phyloP scores from a whole-genome alignment of 2,113 vertebrate genomes.

The Ploceus nigricollis region DNA sequence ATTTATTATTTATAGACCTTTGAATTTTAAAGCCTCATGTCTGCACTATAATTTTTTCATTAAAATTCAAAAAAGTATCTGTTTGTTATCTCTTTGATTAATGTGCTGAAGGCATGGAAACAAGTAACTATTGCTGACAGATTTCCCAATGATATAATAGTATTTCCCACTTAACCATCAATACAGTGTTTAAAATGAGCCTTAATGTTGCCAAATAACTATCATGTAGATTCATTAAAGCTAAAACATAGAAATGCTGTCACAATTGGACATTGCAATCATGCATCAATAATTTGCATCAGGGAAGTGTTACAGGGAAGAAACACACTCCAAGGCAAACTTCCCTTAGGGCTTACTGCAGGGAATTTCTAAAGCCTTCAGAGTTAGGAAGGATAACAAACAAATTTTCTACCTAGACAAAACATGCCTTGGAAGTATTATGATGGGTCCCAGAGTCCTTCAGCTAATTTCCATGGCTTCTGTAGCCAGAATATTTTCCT shows the following conservation, averaged over 20 bases:
- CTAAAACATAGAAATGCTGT: not conserved
- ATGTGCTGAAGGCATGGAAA: slow-evolving; percentile 15
- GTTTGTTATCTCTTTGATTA: slow-evolving; percentile 51
- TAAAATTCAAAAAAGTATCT: slow-evolving; percentile 45
- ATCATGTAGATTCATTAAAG: slow-evolving; percentile 24
- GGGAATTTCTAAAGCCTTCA: not conserved
- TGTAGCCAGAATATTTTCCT: not conserved
- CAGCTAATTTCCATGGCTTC: not conserved
- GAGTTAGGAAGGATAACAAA: not conserved
- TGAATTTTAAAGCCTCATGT: slow-evolving; percentile 43
- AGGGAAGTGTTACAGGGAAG: not conserved
- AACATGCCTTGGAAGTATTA: not conserved
- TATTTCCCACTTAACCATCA: slow-evolving; percentile 42
- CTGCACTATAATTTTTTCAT: not conserved
- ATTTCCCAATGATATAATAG: not conserved
- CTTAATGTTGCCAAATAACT: slow-evolving; percentile 25
- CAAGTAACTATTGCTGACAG: slow-evolving; percentile 3
- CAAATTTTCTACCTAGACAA: not conserved
- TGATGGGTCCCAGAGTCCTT: not conserved
- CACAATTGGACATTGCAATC: not conserved
- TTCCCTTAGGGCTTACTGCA: not conserved
- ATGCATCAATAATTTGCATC: not conserved
- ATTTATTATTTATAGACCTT: slow-evolving; percentile 57
- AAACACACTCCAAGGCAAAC: not conserved
- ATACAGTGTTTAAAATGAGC: not conserved